These are phyloP conservation scores for Vimba vimba DNA, from an alignment of 2,113 vertebrate genomes.

Conservation along the genomic window DNA sequence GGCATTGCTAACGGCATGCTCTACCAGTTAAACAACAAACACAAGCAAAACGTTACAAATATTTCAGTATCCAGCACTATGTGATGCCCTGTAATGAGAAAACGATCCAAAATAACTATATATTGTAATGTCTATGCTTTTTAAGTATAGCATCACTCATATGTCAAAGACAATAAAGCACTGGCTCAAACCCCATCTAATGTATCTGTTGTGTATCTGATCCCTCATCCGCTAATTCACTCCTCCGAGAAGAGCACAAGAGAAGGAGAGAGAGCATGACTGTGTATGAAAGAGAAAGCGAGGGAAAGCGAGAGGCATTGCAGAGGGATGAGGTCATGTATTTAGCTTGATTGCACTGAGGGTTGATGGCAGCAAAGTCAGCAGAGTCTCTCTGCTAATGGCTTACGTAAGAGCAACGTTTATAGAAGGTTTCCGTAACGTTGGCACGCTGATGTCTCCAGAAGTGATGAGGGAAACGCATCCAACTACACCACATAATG, in stretches of 20 bases:
- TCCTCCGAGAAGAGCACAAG: background rate
- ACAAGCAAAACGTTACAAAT: background rate
- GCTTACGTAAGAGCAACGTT: conserved; percentile 55
- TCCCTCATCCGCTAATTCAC: conserved; percentile 12
- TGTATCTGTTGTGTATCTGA: conserved; percentile 25
- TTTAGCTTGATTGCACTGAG: conserved; percentile 64
- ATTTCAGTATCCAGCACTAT: background rate
- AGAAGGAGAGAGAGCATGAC: conserved; percentile 41
- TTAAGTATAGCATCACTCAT: background rate
- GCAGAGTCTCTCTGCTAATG: conserved; percentile 52
- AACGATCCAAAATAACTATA: background rate
- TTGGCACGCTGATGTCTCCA: conserved; percentile 27
- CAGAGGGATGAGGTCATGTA: conserved; percentile 66
- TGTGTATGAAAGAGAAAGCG: conserved; percentile 58
- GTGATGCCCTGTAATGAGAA: background rate
- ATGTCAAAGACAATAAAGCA: conserved; percentile 9
- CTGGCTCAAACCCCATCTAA: conserved; percentile 18
- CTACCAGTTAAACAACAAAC: background rate
- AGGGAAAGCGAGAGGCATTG: conserved; percentile 58
- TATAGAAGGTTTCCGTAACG: conserved; percentile 47
- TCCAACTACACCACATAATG: conserved; percentile 24
- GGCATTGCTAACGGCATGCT: background rate
- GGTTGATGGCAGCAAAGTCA: conserved; percentile 54
- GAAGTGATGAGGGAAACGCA: conserved; percentile 23
- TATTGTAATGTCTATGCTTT: background rate